Evolutionary conservation across 2,888 invertebrate species (phyloP).

Genomic region (Tetheella fluctuosa): DNA sequence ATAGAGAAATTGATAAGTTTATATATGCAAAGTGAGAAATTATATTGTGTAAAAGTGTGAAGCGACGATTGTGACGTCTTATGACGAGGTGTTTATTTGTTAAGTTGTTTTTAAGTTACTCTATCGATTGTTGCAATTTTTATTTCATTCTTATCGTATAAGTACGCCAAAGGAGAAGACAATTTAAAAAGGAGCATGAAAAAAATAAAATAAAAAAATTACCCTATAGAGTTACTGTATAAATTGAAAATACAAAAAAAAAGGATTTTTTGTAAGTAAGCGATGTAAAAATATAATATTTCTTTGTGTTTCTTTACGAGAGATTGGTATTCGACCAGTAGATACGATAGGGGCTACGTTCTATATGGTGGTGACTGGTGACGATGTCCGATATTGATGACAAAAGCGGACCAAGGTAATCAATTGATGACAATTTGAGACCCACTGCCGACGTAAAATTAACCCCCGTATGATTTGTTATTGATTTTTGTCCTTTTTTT

Average conservation of each 20-base stretch:
- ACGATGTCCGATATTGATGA: slow-evolving; percentile 10
- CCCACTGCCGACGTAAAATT: background rate
- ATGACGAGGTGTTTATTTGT: slow-evolving; percentile 59
- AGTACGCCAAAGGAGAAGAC: slow-evolving; percentile 78
- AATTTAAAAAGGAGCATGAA: slow-evolving; percentile 48
- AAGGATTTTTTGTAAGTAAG: slow-evolving; percentile 63
- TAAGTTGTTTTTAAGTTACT: slow-evolving; percentile 76
- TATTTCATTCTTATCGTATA: slow-evolving; percentile 56
- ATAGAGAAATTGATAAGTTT: slow-evolving; percentile 9
- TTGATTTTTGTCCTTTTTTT: slow-evolving; percentile 8
- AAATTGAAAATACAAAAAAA: slow-evolving; percentile 75
- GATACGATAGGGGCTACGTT: slow-evolving; percentile 14
- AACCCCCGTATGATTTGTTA: slow-evolving; percentile 2
- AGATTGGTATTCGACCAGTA: slow-evolving; percentile 24
- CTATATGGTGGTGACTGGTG: background rate
- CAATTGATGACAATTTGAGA: background rate
- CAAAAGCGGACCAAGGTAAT: background rate
- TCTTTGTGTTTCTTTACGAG: slow-evolving; percentile 24
- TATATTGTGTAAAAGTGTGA: slow-evolving; percentile 39
- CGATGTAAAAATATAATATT: slow-evolving; percentile 49
- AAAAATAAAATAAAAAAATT: slow-evolving; percentile 43
- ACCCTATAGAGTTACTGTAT: slow-evolving; percentile 64
- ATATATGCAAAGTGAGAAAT: slow-evolving; percentile 10
- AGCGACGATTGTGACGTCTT: slow-evolving; percentile 40
- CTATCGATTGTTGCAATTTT: slow-evolving; percentile 71